Evolutionary conservation across 2,113 vertebrate species (phyloP), one percentile per base, ranked within the genome.

Genomic region (Chascanopsetta lugubris): DNA sequence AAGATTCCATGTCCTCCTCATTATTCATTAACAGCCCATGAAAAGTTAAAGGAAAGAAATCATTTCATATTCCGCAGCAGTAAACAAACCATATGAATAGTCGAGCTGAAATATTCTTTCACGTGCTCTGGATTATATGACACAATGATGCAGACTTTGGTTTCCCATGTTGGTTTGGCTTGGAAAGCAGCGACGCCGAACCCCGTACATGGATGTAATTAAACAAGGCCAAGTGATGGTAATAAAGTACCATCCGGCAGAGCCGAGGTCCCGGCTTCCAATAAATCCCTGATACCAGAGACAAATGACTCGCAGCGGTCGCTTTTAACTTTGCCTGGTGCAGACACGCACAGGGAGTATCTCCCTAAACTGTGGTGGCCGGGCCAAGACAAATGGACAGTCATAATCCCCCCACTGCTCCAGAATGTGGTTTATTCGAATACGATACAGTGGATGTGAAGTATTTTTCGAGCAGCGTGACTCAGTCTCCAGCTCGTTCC

Each of bases 321-420:
- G 58, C 77, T 85, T 88, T 84, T 76, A 85, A 84, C 77, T 75
- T 83, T 73, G 62, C 73, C 56, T 49, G 67, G 74, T 62, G 61
- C 36, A 73, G 74, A 72, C 68, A 47, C 57, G 24, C 71, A 68
- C 62, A 51, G 65, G 55, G 70, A 78, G 72, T 61, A 36, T 64
- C 66, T 84, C 49, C 38, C 32, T 58, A 83, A n/a, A 55, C 83
- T 70, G 72, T 82, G 84, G 86, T 82, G 79, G 85, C 69, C 82
- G 38, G 15, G 78, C 70, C 72, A 82, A 90, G 89, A 90, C 86
- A 87, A 90, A 91, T 87, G 86, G 72, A 84, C 75, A 61, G 64
- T 75, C 80, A 74, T 85, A 85, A 87, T 79, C 76, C 77, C 48
- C 78, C 65, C 50, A 77, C 71, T 69, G 72, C 26, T 77, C 70